These are phyloP conservation scores for Lasiurus cinereus DNA, from an alignment of 2,113 vertebrate species.

Conservation along the genomic window DNA sequence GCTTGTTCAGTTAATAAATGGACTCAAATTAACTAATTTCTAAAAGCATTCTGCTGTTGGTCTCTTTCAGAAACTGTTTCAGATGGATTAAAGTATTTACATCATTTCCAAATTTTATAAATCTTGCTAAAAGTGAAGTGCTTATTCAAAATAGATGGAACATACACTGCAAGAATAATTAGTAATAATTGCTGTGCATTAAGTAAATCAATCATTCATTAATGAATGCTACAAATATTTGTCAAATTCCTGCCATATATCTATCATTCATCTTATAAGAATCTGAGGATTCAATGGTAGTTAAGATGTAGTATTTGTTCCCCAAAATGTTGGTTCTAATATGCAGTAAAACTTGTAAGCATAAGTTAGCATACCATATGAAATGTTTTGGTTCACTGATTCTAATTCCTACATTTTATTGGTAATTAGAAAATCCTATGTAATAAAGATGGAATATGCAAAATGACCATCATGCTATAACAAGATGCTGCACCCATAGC, in stretches of 20 bases:
- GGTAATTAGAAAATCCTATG: neutral
- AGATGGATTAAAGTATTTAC: constrained; percentile 46
- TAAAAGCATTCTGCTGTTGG: neutral
- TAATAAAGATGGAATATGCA: no score
- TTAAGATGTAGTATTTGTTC: neutral
- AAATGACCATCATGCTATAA: no score
- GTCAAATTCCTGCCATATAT: neutral
- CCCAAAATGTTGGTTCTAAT: neutral
- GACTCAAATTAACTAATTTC: constrained; percentile 60
- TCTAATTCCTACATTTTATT: neutral
- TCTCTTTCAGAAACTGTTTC: constrained; percentile 48
- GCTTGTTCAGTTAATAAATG: constrained; percentile 70
- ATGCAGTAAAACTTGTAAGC: neutral
- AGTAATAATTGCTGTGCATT: constrained; percentile 28
- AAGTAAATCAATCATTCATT: constrained; percentile 47
- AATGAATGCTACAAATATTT: constrained; percentile 46
- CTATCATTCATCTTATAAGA: neutral
- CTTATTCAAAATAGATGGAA: constrained; percentile 63
- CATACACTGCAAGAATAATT: constrained; percentile 29
- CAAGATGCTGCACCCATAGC: no score
- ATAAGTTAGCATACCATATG: neutral
- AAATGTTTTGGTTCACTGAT: constrained; percentile 5
- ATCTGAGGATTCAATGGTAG: neutral
- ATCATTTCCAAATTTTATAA: constrained; percentile 19
- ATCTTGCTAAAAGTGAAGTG: neutral